Evolutionary conservation across 2,797 vertebrate genomes (phyloP), one percentile per base, ranked within the genome.

Genomic region (Merluccius polli): DNA sequence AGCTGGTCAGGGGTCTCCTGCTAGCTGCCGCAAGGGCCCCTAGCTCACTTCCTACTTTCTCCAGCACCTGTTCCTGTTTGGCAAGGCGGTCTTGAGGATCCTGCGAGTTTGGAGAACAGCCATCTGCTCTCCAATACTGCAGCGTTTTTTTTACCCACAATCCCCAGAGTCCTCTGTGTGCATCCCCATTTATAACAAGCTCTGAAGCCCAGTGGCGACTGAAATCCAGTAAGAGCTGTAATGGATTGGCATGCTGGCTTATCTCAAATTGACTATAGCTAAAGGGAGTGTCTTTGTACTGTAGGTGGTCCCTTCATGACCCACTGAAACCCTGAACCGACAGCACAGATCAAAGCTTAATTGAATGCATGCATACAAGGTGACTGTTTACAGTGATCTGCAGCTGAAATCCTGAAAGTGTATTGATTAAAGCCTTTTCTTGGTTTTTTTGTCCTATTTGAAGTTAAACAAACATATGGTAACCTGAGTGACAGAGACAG

Each of bases 41-140:
- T 87, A 86, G 88, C 90, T 91, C 88, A 85, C 90, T 87, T 90
- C 91, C 90, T 89, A 82, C 88, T 89, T 90, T 91, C 90, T 86
- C 77, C 84, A 89, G 91, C 93, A 94, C 93, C 92, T 93, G 93
- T 92, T 93, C 90, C 87, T 89, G 67, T 86, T 91, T 92, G 91
- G 90, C 91, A 89, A 69, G 59, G 75, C 79, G 52, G 72, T 72
- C 69, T 75, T 27, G 59, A 77, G 87, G 83, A 89, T 91, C 83
- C 88, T 89, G 87, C 79, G 83, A 80, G 83, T 84, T 90, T 92
- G 92, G 91, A 91, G 83, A 82, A 9, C 31, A 80, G 92, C 92
- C 92, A 93, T 90, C 89, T 92, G 90, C 88, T 89, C 84, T 83
- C 84, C 79, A 44, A 76, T 81, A 77, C 86, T 84, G 73, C 82